Base-by-base conservation (phyloP, 2,113 vertebrate species). In the Arenaria interpres region DNA sequence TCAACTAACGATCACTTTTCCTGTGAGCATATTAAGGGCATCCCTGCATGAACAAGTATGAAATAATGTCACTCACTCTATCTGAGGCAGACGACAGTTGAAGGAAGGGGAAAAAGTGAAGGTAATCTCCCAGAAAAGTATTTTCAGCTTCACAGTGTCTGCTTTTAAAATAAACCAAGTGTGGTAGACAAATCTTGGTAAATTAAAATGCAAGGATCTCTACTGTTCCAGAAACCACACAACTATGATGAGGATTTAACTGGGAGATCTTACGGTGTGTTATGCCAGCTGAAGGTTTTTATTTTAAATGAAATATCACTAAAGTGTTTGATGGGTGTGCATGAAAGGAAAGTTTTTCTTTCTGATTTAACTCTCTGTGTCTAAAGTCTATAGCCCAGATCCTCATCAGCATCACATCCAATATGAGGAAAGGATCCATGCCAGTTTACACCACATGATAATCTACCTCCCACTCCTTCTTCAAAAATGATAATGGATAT, bases 171-270 rank as follows among this genome's bases (percentile, higher is more conserved):
- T 88, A 93, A 94, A 93, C 32, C 53, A 67, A 80, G 71, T 89
- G 74, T 71, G 63, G 45, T 25, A 96, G 92, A 87, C 50, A 94
- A 92, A 92, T 39, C 37, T 30, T 59, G 51, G 54, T 6, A n/a
- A 95, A 96, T 92, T 94, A 95, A 96, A 96, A 92, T 9, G 4
- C 62, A 93, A 84, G 63, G 39, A 76, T 82, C 41, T 95, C 81
- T 60, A 60, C 77, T 71, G n/a, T 88, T 92, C 88, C 86, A 85
- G 88, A 92, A 91, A 92, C 46, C n/a, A 79, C 21, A 71, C 10
- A 83, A 76, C 30, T 69, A 69, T 43, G 20, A 92, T 41, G 39
- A 85, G 41, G 85, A 80, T 92, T 93, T 74, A 71, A 57, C 63
- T 63, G 50, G 27, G 54, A 73, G 66, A 88, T 56, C 41, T 76